A percentile compares a stretch with the other conserved stretches of the same genome.
These are phyloP conservation scores for Drosophila greeni DNA, from an alignment of 2,888 invertebrate species.

Conservation along the genomic window DNA sequence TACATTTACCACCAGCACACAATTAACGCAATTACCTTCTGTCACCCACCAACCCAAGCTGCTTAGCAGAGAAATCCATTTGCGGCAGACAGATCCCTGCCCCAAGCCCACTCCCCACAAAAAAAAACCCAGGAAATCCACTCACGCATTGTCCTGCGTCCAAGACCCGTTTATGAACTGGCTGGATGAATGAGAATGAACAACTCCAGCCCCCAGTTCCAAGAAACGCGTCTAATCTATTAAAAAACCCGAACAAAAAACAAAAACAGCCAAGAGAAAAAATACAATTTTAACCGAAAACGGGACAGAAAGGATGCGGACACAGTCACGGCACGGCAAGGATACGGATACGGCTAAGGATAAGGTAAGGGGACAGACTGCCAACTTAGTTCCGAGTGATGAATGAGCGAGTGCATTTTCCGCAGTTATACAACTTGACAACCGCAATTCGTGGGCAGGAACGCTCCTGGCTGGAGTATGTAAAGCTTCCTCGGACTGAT, in stretches of 20 bases:
- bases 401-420: constrained; percentile 55
- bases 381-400: constrained; percentile 47
- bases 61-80: constrained; percentile 14
- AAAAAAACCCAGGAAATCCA: constrained; percentile 26
- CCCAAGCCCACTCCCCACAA: background rate
- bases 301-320: constrained; percentile 43
- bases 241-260: constrained; percentile 57
- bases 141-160: constrained; percentile 23
- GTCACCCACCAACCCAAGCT: constrained; percentile 4
- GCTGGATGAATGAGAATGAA: background rate
- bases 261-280: constrained; percentile 24
- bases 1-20: constrained; percentile 7
- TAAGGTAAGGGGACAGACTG: constrained; percentile 1
- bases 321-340: background rate
- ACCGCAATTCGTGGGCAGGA: constrained; percentile 31
- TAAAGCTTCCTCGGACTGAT: constrained; percentile 45
- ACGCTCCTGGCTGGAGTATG: constrained; percentile 1
- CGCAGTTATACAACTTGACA: constrained; percentile 40
- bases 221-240: constrained; percentile 59
- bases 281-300: constrained; percentile 50
- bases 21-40: constrained; percentile 12
- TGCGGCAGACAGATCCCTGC: constrained; percentile 12
- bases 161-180: constrained; percentile 56
- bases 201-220: constrained; percentile 5
- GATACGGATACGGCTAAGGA: constrained; percentile 3